Conservation (phyloP, 2,888 invertebrate genomes). For the Syrphus vitripennis region DNA sequence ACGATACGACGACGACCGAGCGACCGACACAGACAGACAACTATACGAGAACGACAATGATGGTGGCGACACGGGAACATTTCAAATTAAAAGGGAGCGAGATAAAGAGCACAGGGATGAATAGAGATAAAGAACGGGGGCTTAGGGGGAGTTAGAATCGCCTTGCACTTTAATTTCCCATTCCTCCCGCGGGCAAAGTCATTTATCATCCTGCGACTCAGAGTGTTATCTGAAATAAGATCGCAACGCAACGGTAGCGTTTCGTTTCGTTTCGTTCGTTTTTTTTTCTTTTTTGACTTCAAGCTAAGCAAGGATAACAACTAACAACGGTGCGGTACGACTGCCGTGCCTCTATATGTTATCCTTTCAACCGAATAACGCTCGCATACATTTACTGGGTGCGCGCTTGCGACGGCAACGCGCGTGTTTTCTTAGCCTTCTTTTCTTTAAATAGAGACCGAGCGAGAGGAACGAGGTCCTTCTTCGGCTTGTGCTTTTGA, state of each 20-base stretch:
- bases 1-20: conserved; percentile 5
- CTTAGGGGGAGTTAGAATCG: conserved; percentile 61
- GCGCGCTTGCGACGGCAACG: conserved; percentile 49
- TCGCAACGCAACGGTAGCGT: conserved; percentile 64
- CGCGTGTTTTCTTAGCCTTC: conserved; percentile 12
- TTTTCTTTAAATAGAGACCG: conserved; percentile 36
- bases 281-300: conserved; percentile 58
- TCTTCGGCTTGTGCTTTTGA: conserved; percentile 63
- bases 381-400: conserved; percentile 12
- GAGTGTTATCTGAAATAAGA: conserved; percentile 72
- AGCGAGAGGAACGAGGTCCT: conserved; percentile 46
- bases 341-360: conserved; percentile 52
- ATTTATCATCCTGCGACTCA: conserved; percentile 71
- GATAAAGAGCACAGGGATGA: conserved; percentile 64
- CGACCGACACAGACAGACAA: conserved; percentile 28
- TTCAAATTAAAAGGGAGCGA: conserved; percentile 68
- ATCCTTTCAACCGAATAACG: conserved; percentile 45
- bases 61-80: conserved; percentile 70
- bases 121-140: conserved; percentile 55
- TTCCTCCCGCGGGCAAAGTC: conserved; percentile 71
- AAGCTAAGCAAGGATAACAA: conserved; percentile 49
- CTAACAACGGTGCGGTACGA: neutral
- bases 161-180: conserved; percentile 72
- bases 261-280: conserved; percentile 42
- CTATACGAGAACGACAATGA: conserved; percentile 53